These are phyloP conservation scores for Nycticorax nycticorax DNA, from an alignment of 2,113 vertebrate genomes.

Conservation along the genomic window DNA sequence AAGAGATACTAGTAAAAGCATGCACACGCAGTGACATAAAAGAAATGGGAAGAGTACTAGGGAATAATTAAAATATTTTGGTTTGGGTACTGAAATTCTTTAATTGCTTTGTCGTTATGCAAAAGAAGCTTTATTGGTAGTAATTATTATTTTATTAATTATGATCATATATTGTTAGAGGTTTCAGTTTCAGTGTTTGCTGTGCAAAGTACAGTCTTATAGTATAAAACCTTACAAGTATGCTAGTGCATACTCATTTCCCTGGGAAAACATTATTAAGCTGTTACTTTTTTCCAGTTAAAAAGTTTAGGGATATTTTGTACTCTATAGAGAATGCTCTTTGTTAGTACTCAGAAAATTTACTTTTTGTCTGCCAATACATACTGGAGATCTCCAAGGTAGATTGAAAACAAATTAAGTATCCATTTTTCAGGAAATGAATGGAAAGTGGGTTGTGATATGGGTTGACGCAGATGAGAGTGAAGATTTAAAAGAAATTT, in stretches of 20 bases:
- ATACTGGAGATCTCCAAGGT: neutral
- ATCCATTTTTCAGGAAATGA: neutral
- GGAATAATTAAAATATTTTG: neutral
- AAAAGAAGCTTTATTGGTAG: neutral
- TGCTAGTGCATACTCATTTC: neutral
- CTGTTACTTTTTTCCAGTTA: neutral
- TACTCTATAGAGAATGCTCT: neutral
- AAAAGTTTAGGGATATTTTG: neutral
- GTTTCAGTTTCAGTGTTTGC: neutral
- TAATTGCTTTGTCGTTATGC: neutral
- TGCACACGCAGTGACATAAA: neutral
- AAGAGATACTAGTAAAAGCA: neutral
- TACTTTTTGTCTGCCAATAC: neutral
- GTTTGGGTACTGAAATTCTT: accelerated
- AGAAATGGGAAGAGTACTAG: neutral
- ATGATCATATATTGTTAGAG: neutral
- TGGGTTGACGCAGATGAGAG: accelerated
- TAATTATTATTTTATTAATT: neutral
- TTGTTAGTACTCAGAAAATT: neutral
- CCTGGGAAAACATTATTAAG: neutral
- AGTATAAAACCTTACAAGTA: neutral
- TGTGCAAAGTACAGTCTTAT: neutral
- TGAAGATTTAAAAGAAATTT: neutral
- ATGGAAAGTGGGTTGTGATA: neutral
- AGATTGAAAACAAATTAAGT: neutral